phyloP scores from a whole-genome alignment of 2,113 vertebrate species.

The Chamaea fasciata region DNA sequence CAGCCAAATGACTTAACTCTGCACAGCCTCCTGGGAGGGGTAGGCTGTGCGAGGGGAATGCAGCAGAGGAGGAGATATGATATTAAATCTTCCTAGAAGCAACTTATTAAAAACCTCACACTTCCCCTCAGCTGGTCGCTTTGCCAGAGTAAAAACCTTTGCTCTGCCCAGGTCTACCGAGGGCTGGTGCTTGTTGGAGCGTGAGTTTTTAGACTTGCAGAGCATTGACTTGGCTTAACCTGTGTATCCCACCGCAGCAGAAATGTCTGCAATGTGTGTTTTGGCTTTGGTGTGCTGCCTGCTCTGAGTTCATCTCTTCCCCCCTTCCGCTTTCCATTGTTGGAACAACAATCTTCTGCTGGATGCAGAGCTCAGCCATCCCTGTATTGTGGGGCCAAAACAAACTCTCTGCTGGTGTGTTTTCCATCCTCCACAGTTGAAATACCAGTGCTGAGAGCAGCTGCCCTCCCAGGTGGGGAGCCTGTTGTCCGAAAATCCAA shows the following conservation, averaged over 20 bases:
- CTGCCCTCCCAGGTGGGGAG: background rate
- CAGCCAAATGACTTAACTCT: background rate
- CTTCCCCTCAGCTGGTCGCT: background rate
- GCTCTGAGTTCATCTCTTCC: slow-evolving; percentile 24
- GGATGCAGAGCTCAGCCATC: background rate
- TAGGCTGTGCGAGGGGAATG: background rate
- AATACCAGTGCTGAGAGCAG: background rate
- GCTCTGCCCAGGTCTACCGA: background rate
- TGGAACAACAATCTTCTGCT: slow-evolving; percentile 46
- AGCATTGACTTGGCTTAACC: slow-evolving; percentile 3
- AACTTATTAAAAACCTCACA: background rate
- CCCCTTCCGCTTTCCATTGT: slow-evolving; percentile 37
- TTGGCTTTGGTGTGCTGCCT: background rate
- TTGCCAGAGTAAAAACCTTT: background rate
- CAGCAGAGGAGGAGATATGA: background rate
- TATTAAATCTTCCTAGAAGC: background rate
- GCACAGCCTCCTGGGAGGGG: background rate
- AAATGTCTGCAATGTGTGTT: background rate
- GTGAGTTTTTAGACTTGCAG: background rate
- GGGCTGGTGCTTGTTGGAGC: background rate
- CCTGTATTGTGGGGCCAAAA: slow-evolving; percentile 37
- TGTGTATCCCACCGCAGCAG: background rate
- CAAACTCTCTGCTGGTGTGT: background rate
- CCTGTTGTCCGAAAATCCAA: background rate
- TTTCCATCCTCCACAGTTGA: slow-evolving; percentile 30